These are phyloP conservation scores for Labeo calbasu DNA, from an alignment of 2,797 vertebrate species.

Conservation along the genomic window DNA sequence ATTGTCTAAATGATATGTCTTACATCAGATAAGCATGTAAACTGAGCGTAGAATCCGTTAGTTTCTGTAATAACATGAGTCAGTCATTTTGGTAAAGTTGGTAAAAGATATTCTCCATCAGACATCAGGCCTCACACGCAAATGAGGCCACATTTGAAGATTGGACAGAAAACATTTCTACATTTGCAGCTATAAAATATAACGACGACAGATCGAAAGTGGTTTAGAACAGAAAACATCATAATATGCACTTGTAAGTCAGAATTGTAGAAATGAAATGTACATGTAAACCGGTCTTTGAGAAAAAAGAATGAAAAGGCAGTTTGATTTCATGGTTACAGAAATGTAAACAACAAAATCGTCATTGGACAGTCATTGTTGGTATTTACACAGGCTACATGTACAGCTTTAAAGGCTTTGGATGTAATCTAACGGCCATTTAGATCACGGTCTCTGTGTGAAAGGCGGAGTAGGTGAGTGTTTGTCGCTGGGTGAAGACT, in stretches of 20 bases:
- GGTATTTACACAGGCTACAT: constrained; percentile 69
- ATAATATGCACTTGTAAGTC: constrained; percentile 1
- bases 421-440: not conserved
- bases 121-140: constrained; percentile 76
- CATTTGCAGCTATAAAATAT: constrained; percentile 37
- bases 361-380: constrained; percentile 61
- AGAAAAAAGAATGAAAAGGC: not conserved
- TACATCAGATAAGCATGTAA: constrained; percentile 62
- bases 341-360: constrained; percentile 69
- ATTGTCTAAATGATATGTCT: constrained; percentile 71
- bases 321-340: constrained; percentile 53
- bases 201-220: constrained; percentile 1
- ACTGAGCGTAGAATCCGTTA: constrained; percentile 45
- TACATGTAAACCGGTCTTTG: constrained; percentile 3
- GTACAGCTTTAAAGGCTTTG: constrained; percentile 43
- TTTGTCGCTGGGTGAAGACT: constrained; percentile 70
- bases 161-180: constrained; percentile 36
- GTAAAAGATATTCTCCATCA: constrained; percentile 76
- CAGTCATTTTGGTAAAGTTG: constrained; percentile 65
- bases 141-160: constrained; percentile 25
- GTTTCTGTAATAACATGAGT: constrained; percentile 59
- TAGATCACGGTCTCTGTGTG: constrained; percentile 78
- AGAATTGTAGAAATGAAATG: not conserved
- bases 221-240: constrained; percentile 7
- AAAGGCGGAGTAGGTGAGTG: constrained; percentile 76